phyloP scores from a whole-genome alignment of 2,797 vertebrate species.

The Pipistrellus pygmaeus region DNA sequence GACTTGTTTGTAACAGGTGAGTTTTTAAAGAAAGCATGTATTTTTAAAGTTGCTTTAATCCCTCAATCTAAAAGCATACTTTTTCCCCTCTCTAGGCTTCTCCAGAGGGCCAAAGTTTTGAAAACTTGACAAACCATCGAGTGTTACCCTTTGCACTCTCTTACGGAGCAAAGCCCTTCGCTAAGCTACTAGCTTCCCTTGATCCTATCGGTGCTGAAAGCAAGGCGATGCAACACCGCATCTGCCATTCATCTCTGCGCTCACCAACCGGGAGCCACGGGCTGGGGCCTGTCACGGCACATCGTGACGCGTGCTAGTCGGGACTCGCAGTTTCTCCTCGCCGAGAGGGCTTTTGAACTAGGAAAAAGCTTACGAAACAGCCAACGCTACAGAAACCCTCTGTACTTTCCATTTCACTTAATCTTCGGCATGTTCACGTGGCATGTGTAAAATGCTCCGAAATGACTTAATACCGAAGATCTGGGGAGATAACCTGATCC shows the following conservation, averaged over 20 bases:
- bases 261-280: slow-evolving; percentile 15
- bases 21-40: slow-evolving; percentile 29
- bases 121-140: slow-evolving; percentile 29
- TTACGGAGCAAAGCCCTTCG: slow-evolving; percentile 8
- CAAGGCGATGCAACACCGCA: not conserved
- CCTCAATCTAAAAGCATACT: not conserved
- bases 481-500: slow-evolving; percentile 57
- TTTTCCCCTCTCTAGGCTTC: not conserved
- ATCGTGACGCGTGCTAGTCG: slow-evolving; percentile 5
- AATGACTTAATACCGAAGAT: not conserved
- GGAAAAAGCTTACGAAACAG: slow-evolving; percentile 20
- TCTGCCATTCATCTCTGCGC: slow-evolving; percentile 15
- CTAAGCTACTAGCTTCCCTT: not conserved
- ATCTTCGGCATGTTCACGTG: not conserved
- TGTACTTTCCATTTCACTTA: slow-evolving; percentile 22
- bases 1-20: not conserved
- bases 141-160: not conserved
- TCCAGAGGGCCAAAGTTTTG: not conserved
- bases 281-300: not conserved
- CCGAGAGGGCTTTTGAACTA: not conserved
- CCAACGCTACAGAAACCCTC: not conserved
- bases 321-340: slow-evolving; percentile 44
- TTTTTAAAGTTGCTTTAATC: slow-evolving; percentile 10
- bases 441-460: slow-evolving; percentile 48
- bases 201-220: not conserved